Evolutionary conservation across 2,797 vertebrate genomes (phyloP).

Genomic region (Falco novaeseelandiae): DNA sequence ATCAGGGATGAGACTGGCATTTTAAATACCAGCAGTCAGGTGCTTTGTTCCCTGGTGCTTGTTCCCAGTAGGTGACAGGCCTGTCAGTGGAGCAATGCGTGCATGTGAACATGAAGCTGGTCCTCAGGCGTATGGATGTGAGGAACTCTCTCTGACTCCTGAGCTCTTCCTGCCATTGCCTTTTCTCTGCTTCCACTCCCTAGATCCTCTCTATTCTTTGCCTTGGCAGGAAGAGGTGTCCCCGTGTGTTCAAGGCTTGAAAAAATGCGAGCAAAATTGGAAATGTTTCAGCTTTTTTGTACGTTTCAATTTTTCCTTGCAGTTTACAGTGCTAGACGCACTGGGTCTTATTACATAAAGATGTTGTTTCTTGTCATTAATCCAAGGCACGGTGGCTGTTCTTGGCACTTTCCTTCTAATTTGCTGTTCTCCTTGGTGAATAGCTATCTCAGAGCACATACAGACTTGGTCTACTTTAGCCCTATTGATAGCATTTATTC

Average conservation of each 20-base stretch:
- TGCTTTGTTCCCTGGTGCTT: not conserved
- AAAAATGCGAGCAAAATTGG: conserved; percentile 60
- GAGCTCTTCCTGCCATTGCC: not conserved
- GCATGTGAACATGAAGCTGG: not conserved
- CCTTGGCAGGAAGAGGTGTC: conserved; percentile 59
- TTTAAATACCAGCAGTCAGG: not conserved
- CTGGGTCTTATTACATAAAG: conserved; percentile 65
- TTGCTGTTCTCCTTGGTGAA: conserved; percentile 28
- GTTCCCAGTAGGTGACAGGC: not conserved
- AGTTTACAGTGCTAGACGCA: conserved; percentile 53
- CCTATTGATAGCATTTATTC: not conserved
- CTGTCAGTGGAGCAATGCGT: not conserved
- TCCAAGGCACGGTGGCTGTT: conserved; percentile 57
- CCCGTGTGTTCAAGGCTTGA: conserved; percentile 18
- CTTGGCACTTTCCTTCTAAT: conserved; percentile 47
- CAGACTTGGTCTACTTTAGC: not conserved
- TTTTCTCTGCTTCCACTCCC: conserved; percentile 5
- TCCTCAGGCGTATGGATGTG: rapidly evolving
- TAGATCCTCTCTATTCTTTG: conserved; percentile 23
- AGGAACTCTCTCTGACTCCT: not conserved
- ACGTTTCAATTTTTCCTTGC: conserved; percentile 61
- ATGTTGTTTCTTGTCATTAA: conserved; percentile 68
- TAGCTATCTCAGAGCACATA: not conserved
- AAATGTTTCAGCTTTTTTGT: conserved; percentile 59
- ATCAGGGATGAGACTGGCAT: not conserved